A percentile compares a stretch with the other conserved stretches of the same genome.
phyloP scores from a whole-genome alignment of 1,140 invertebrate genomes.

The Leucophenga varia region DNA sequence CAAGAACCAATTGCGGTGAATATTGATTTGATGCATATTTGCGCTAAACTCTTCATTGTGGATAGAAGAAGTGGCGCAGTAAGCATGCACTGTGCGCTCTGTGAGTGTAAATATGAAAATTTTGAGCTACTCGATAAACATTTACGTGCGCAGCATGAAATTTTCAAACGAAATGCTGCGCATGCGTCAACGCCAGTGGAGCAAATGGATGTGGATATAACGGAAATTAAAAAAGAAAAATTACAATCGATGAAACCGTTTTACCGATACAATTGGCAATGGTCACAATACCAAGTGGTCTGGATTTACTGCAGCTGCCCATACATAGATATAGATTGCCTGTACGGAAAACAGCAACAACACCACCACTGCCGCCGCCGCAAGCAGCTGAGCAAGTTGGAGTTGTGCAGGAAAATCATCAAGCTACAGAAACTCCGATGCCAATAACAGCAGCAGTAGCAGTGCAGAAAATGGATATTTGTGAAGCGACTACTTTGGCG shows the following conservation, averaged over 20 bases:
- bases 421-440: background rate
- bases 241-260: too few relatives aligned
- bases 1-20: background rate
- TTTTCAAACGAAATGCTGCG: constrained; percentile 21
- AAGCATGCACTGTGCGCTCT: constrained; percentile 28
- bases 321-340: too few relatives aligned
- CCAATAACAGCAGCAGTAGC: background rate
- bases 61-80: constrained; percentile 5
- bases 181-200: background rate
- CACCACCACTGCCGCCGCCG: too few relatives aligned
- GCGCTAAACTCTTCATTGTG: too few relatives aligned
- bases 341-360: too few relatives aligned
- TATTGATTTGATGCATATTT: too few relatives aligned
- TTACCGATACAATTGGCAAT: constrained; percentile 28
- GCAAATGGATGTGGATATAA: background rate
- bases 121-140: constrained; percentile 30
- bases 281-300: constrained; percentile 32
- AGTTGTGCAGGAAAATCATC: background rate
- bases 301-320: constrained; percentile 22
- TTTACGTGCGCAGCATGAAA: constrained; percentile 34
- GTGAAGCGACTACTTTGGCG: too few relatives aligned
- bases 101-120: constrained; percentile 38
- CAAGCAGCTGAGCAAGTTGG: too few relatives aligned
- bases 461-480: background rate
- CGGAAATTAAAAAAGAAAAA: too few relatives aligned